Evolutionary conservation across 2,113 vertebrate species (phyloP).

Genomic region (Gymnogyps californianus): DNA sequence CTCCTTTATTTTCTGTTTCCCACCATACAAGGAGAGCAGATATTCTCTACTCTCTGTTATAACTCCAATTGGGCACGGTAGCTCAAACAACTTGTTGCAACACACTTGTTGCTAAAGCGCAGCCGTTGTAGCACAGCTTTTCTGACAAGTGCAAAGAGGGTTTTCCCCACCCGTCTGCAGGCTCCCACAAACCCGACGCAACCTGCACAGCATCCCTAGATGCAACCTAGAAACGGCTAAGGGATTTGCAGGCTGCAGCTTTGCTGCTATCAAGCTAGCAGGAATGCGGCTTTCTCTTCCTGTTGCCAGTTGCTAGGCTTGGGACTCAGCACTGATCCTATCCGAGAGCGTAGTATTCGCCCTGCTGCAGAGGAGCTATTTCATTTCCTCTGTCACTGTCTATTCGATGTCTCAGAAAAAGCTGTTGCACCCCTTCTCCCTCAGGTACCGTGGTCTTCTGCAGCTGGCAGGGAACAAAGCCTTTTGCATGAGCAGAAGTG

Average conservation of each 20-base stretch:
- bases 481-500: neutral
- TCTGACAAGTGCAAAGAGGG: neutral
- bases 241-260: neutral
- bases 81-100: neutral
- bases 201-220: neutral
- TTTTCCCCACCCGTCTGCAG: neutral
- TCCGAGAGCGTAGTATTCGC: rapidly evolving
- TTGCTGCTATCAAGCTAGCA: neutral
- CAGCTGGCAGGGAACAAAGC: neutral
- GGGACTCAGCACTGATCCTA: rapidly evolving
- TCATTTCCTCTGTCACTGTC: neutral
- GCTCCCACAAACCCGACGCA: rapidly evolving
- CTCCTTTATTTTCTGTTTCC: neutral
- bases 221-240: neutral
- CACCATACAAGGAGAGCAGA: neutral
- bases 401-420: neutral
- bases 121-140: neutral
- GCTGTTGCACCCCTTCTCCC: neutral
- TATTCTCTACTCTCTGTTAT: neutral
- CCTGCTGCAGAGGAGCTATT: neutral
- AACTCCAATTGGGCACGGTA: rapidly evolving
- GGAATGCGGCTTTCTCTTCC: neutral
- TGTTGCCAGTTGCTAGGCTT: neutral
- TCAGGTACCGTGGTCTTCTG: neutral
- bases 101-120: neutral